Evolutionary conservation across 1,140 invertebrate genomes (phyloP).

Genomic region (Gonioctena quinquepunctata): DNA sequence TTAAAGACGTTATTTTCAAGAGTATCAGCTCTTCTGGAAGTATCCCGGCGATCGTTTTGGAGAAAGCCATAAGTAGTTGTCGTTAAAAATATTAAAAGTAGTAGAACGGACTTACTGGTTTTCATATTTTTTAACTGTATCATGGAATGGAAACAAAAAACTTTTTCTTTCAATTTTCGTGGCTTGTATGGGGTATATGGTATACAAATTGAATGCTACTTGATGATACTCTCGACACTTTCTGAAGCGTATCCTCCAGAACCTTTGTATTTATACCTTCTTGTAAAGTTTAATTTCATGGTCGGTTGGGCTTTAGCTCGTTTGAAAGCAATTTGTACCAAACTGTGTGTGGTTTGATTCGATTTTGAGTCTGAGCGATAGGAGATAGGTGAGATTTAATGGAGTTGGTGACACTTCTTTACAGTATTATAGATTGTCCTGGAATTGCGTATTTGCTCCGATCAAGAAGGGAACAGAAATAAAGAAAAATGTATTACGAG

Average conservation of each 20-base stretch:
- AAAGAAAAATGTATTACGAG: too few relatives aligned
- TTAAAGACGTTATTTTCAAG: not conserved
- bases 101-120: constrained; percentile 13
- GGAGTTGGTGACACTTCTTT: not conserved
- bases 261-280: constrained; percentile 11
- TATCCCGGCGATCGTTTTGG: not conserved
- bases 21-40: not conserved
- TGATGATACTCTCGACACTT: not conserved
- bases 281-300: constrained; percentile 5
- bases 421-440: too few relatives aligned
- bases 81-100: constrained; percentile 12
- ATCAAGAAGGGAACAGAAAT: too few relatives aligned
- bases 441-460: too few relatives aligned
- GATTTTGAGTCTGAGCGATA: not conserved
- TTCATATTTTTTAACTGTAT: constrained; percentile 6
- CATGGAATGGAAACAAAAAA: constrained; percentile 12
- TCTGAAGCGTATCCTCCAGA: not conserved
- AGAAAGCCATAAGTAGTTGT: constrained; percentile 7
- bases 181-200: constrained; percentile 14
- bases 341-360: constrained; percentile 19
- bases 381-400: constrained; percentile 1
- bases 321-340: constrained; percentile 16
- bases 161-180: not conserved
- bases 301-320: constrained; percentile 4
- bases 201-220: constrained; percentile 2